Evolutionary conservation across 2,797 vertebrate species (phyloP).

Genomic region (Craterocephalus amniculus): DNA sequence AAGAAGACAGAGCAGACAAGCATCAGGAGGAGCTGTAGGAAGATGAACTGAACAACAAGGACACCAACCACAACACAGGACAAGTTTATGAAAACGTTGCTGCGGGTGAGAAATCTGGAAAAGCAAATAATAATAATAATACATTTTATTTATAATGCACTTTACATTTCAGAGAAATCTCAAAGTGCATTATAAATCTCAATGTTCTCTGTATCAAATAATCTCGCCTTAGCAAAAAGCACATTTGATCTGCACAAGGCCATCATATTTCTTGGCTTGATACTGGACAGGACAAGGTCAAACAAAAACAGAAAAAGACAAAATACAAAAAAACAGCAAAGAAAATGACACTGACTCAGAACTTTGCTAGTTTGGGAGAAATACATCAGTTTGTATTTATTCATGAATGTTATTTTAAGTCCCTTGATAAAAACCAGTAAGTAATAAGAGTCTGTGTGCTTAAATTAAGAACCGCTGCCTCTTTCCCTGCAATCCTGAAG

Average conservation of each 20-base stretch:
- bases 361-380: too few species aligned
- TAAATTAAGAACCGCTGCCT: not conserved
- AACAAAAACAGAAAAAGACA: too few species aligned
- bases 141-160: too few species aligned
- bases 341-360: too few species aligned
- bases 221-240: not conserved
- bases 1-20: not conserved
- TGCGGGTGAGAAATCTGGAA: not conserved
- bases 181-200: too few species aligned
- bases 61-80: not conserved
- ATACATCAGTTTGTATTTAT: not conserved
- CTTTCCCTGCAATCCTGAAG: not conserved
- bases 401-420: not conserved
- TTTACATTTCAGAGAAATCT: too few species aligned
- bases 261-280: not conserved
- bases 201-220: too few species aligned
- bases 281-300: too few species aligned
- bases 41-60: not conserved
- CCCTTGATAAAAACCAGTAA: not conserved
- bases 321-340: too few species aligned
- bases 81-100: not conserved
- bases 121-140: too few species aligned
- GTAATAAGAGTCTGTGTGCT: not conserved
- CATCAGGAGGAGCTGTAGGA: not conserved
- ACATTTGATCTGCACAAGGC: not conserved